These are phyloP conservation scores for Drosophila orosa DNA, from an alignment of 1,140 invertebrate genomes.

Conservation along the genomic window DNA sequence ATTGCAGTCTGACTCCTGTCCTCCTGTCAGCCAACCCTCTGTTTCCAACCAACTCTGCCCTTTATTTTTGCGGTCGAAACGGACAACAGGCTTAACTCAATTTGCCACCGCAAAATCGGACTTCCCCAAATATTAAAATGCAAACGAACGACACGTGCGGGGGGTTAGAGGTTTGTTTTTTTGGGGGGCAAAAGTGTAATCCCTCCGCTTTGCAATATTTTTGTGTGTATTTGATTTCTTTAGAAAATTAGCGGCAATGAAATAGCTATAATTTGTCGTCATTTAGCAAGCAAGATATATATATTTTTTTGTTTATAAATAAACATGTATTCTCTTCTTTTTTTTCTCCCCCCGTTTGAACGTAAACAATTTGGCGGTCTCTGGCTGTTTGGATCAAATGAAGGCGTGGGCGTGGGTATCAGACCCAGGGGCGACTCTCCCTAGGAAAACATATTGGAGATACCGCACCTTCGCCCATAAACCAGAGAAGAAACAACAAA, in stretches of 20 bases:
- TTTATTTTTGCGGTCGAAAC: conserved; percentile 38
- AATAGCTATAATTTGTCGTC: conserved; percentile 69
- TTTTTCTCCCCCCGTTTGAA: conserved; percentile 13
- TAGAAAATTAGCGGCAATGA: conserved; percentile 50
- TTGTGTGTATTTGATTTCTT: conserved; percentile 37
- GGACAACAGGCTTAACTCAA: conserved; percentile 52
- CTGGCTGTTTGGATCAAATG: conserved; percentile 28
- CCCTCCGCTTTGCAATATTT: background rate
- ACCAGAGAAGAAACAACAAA: conserved; percentile 34
- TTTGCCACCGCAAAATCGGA: conserved; percentile 51
- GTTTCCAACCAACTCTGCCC: conserved; percentile 20
- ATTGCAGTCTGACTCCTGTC: conserved; percentile 34
- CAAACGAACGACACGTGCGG: conserved; percentile 37
- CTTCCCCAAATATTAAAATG: conserved; percentile 53
- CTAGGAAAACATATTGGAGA: conserved; percentile 39
- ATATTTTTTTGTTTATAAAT: conserved; percentile 65
- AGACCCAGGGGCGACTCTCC: conserved; percentile 52
- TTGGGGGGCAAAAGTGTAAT: background rate
- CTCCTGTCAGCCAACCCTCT: conserved; percentile 16
- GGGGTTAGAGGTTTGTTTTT: conserved; percentile 1
- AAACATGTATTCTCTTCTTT: conserved; percentile 42
- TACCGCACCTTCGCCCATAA: conserved; percentile 57
- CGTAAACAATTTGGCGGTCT: conserved; percentile 43
- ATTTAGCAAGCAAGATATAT: conserved; percentile 50
- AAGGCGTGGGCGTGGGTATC: conserved; percentile 52